Base-by-base conservation (phyloP, 2,888 invertebrate species). In the Ormyrus labotus region DNA sequence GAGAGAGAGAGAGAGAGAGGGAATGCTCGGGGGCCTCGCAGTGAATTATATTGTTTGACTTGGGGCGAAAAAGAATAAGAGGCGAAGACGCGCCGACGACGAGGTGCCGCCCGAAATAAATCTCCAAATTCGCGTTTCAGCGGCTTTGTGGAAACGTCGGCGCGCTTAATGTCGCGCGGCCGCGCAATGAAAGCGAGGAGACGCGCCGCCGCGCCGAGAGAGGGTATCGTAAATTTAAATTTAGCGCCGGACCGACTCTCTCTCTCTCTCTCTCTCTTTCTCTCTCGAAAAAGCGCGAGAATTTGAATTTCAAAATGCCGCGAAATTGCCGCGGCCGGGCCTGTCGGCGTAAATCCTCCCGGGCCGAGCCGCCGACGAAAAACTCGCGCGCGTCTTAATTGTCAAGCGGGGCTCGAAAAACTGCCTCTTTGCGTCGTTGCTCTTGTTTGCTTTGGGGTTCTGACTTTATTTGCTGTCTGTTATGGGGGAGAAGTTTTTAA, bases 211-310 rank as follows among this genome's bases (percentile, higher is more conserved):
- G 83, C 78, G 76, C 72, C 81, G 83, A 2, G 34, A 34, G 34
- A 72, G 81, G 71, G 74, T 84, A 85, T 86, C 86, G 86, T 86
- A 87, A 87, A 87, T 86, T 86, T 87, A 86, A 87, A 86, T 87
- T 86, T 87, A 86, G 86, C 78, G 81, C 80, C 55, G 47, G 51
- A 50, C 19, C 19, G n/a, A n/a, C 34, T 19, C 19, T 1, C 19
- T 1, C 19, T 19, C 19, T 19, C 19, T 19, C 19, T 19, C 19
- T 19, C 19, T 19, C 19, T 19, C 19, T 19, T 1, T 19, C 19
- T 19, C 34, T 0, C 4, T 4, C 34, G 34, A 34, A 34, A 34
- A 13, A 5, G 45, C 64, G 55, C 34, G 64, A 9, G 55, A 34
- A 76, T 81, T 81, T 75, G 75, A 78, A 79, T 81, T 81, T 79